Percentiles rank a stretch among this genome's conserved stretches.
These are phyloP conservation scores for Brenthis hecate DNA, from an alignment of 2,888 invertebrate species.

Conservation along the genomic window DNA sequence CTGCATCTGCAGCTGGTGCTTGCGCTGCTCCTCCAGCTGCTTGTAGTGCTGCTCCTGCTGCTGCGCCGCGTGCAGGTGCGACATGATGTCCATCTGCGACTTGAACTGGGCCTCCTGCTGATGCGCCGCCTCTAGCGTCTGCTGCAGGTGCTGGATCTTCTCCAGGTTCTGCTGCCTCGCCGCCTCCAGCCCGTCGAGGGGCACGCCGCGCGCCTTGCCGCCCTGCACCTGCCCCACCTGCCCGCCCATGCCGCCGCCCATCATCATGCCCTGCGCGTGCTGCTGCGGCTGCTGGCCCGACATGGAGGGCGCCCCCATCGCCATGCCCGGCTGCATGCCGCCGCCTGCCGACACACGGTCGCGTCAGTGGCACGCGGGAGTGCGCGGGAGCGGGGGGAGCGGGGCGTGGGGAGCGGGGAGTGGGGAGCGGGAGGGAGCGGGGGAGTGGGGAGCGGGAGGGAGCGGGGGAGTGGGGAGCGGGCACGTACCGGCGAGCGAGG, in stretches of 20 bases:
- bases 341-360: too few relatives aligned
- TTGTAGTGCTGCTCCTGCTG: constrained; percentile 92
- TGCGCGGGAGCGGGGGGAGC: too few relatives aligned
- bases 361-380: too few relatives aligned
- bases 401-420: too few relatives aligned
- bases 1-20: constrained; percentile 66
- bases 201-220: constrained; percentile 60
- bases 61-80: constrained; percentile 89
- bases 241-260: constrained; percentile 62
- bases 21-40: constrained; percentile 80
- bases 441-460: too few relatives aligned
- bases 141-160: constrained; percentile 88
- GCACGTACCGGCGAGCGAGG: neutral
- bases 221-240: constrained; percentile 55
- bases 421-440: too few relatives aligned
- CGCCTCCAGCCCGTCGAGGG: constrained; percentile 85
- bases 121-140: constrained; percentile 90
- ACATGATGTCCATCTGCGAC: constrained; percentile 88
- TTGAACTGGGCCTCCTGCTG: constrained; percentile 89
- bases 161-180: constrained; percentile 90
- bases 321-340: too few relatives aligned
- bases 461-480: too few relatives aligned
- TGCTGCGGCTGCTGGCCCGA: constrained; percentile 10
- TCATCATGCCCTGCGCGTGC: constrained; percentile 66
- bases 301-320: neutral